A percentile compares a stretch with the other conserved stretches of the same genome.
Evolutionary conservation across 1,140 invertebrate species (phyloP).

Genomic region (Popillia japonica): DNA sequence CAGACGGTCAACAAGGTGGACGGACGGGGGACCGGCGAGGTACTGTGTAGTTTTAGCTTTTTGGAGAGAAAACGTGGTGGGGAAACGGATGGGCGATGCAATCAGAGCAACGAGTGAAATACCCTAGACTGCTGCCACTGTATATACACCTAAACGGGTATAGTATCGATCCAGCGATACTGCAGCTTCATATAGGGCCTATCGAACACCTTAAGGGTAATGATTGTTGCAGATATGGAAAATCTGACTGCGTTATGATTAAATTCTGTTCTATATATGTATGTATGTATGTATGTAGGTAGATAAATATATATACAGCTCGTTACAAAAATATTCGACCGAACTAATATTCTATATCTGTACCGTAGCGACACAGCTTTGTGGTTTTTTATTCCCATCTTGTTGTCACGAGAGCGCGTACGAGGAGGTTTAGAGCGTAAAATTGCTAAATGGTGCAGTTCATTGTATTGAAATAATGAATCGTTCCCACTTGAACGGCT

Average conservation of each 20-base stretch:
- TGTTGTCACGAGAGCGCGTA: constrained; percentile 45
- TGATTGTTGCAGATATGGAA: constrained; percentile 35
- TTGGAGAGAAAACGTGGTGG: not conserved
- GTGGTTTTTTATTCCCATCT: constrained; percentile 3
- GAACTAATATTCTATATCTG: no score
- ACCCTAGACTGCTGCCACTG: constrained; percentile 23
- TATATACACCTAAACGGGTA: constrained; percentile 39
- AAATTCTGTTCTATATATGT: no score
- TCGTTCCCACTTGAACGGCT: constrained; percentile 50
- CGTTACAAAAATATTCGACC: no score
- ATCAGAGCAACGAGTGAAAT: constrained; percentile 35
- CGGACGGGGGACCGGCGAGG: not conserved
- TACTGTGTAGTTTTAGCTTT: not conserved
- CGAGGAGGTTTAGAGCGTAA: constrained; percentile 47
- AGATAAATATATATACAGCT: no score
- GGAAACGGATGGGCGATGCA: constrained; percentile 34
- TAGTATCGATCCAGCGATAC: constrained; percentile 39
- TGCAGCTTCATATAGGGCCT: constrained; percentile 40
- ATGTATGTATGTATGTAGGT: no score
- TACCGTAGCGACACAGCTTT: not conserved
- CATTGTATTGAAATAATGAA: constrained; percentile 61
- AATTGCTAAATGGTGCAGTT: constrained; percentile 60
- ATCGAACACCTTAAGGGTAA: constrained; percentile 41
- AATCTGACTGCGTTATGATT: no score
- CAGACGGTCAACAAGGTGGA: constrained; percentile 38